Percentiles rank a stretch among this genome's conserved stretches.
These are phyloP conservation scores for Drosophila bunnanda DNA, from an alignment of 2,888 invertebrate species.

Conservation along the genomic window DNA sequence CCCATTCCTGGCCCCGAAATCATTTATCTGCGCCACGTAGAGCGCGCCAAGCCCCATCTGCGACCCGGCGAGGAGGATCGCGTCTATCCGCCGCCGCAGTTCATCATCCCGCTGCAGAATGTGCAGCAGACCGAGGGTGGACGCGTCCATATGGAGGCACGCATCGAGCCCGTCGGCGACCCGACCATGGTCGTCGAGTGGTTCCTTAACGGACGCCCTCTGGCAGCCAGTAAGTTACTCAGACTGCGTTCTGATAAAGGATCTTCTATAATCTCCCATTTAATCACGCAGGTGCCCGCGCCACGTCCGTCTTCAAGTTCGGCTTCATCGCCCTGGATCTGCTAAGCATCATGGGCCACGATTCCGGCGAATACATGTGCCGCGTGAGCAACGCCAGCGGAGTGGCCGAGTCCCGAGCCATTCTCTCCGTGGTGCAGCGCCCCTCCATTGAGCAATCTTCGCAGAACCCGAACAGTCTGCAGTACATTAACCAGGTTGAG, in stretches of 20 bases:
- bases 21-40: slow-evolving; percentile 96
- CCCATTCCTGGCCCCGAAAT: slow-evolving; percentile 96
- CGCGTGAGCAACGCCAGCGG: slow-evolving; percentile 94
- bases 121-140: slow-evolving; percentile 94
- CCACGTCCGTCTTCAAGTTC: slow-evolving; percentile 97
- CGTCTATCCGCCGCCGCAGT: slow-evolving; percentile 95
- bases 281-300: slow-evolving; percentile 91
- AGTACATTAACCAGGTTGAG: slow-evolving; percentile 95
- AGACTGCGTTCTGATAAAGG: fast-evolving
- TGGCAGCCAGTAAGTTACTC: slow-evolving; percentile 92
- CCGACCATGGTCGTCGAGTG: slow-evolving; percentile 98
- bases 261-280: not conserved
- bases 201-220: slow-evolving; percentile 95
- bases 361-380: slow-evolving; percentile 96
- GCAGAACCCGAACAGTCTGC: slow-evolving; percentile 96
- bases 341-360: slow-evolving; percentile 92
- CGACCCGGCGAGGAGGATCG: slow-evolving; percentile 94
- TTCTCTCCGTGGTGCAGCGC: slow-evolving; percentile 91
- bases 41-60: slow-evolving; percentile 93
- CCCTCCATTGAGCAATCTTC: slow-evolving; percentile 94
- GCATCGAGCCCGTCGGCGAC: slow-evolving; percentile 98
- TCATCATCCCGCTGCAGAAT: slow-evolving; percentile 94
- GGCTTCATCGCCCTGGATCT: slow-evolving; percentile 98
- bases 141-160: slow-evolving; percentile 97
- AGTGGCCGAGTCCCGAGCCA: slow-evolving; percentile 93